phyloP scores from a whole-genome alignment of 2,113 vertebrate genomes.

The Rhinopomastus cyanomelas region DNA sequence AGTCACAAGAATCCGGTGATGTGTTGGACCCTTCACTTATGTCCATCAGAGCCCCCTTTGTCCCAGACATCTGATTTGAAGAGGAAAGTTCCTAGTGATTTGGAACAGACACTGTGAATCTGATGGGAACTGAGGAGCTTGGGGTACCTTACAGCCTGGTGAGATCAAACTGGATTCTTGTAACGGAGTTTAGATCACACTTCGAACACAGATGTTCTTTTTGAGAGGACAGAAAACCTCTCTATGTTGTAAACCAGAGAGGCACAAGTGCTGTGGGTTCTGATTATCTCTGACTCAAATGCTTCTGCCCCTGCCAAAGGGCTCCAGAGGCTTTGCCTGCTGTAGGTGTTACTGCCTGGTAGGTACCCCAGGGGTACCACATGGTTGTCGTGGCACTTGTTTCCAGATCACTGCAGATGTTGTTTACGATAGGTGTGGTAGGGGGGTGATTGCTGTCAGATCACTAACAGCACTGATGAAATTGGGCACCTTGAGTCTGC shows the following conservation, averaged over 20 bases:
- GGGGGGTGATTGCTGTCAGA: neutral
- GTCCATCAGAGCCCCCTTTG: neutral
- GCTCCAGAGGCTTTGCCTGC: neutral
- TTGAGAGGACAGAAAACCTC: neutral
- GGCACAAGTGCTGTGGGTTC: neutral
- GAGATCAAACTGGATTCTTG: neutral
- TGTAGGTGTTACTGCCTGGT: neutral
- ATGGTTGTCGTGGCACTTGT: neutral
- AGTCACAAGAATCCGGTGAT: neutral
- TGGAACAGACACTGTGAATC: neutral
- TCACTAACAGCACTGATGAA: neutral
- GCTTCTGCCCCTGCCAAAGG: neutral
- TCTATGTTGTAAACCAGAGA: neutral
- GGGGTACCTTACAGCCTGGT: neutral
- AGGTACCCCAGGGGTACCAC: neutral
- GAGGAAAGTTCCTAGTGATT: neutral
- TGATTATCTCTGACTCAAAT: slow-evolving; percentile 1
- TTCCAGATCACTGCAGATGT: neutral
- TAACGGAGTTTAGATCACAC: neutral
- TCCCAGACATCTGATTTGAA: neutral
- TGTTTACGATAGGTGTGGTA: neutral
- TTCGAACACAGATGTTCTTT: neutral
- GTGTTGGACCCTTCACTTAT: neutral
- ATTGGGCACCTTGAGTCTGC: neutral
- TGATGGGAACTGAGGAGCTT: neutral